phyloP scores from a whole-genome alignment of 2,888 invertebrate species.

The Cantharis rufa region DNA sequence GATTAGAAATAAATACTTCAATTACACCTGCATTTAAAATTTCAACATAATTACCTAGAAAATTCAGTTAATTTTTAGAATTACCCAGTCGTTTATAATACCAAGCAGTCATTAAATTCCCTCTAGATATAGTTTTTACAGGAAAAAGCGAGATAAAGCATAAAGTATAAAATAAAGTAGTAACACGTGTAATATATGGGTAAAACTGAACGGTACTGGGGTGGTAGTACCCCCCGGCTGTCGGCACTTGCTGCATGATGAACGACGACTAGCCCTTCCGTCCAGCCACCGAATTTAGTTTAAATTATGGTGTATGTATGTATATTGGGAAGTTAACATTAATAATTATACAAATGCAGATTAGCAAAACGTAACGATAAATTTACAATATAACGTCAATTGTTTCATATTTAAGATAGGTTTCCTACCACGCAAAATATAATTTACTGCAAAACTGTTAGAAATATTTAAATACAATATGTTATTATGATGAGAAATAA shows the following conservation, averaged over 20 bases:
- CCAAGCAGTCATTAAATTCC: conserved; percentile 22
- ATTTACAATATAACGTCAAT: neutral
- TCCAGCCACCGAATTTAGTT: conserved; percentile 27
- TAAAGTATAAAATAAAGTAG: conserved; percentile 38
- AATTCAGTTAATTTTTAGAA: conserved; percentile 14
- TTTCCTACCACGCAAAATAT: neutral
- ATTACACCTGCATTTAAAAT: conserved; percentile 21
- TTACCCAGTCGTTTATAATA: conserved; percentile 21
- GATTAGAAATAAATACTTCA: neutral
- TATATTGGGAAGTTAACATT: conserved; percentile 11
- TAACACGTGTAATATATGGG: conserved; percentile 44
- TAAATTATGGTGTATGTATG: conserved; percentile 24
- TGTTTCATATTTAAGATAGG: conserved; percentile 4
- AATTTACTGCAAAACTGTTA: neutral
- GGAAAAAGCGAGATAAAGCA: conserved; percentile 5
- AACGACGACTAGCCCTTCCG: conserved; percentile 27
- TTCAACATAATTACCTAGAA: conserved; percentile 20
- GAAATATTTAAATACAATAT: neutral
- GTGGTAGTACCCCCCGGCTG: conserved; percentile 21
- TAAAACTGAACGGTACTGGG: conserved; percentile 18
- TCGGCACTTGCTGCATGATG: conserved; percentile 32
- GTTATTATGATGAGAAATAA: neutral
- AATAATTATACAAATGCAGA: conserved; percentile 15
- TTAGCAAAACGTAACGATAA: neutral
- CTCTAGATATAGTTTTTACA: conserved; percentile 22